Conservation (phyloP, 2,888 invertebrate genomes). For the Patella pellucida region DNA sequence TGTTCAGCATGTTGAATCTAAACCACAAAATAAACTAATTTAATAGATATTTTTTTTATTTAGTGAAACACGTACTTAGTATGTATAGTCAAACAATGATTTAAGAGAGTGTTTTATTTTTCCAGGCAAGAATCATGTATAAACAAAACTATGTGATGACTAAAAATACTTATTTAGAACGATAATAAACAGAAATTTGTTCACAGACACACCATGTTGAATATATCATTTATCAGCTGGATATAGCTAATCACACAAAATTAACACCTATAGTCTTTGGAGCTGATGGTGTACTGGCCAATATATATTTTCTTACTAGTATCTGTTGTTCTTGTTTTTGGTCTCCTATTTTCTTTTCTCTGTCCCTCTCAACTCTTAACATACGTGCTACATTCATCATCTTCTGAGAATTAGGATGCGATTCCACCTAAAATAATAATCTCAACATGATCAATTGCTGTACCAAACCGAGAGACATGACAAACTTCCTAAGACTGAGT, state of each 20-base stretch:
- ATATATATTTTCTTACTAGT: slow-evolving; percentile 59
- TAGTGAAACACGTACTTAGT: no score
- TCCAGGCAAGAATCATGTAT: no score
- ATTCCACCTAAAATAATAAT: slow-evolving; percentile 75
- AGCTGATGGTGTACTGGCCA: not conserved
- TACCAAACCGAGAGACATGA: no score
- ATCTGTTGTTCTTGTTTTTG: slow-evolving; percentile 77
- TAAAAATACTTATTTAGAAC: not conserved
- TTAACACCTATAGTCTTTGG: no score
- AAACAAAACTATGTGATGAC: no score
- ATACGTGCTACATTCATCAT: slow-evolving; percentile 76
- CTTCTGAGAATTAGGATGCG: slow-evolving; percentile 78
- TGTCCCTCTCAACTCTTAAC: slow-evolving; percentile 76
- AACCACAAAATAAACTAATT: not conserved
- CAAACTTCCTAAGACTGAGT: no score
- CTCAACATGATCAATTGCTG: not conserved
- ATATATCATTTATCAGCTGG: no score
- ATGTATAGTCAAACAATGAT: no score
- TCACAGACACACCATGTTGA: not conserved
- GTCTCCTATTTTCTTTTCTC: slow-evolving; percentile 75
- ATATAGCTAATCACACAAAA: no score
- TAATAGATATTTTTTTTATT: no score
- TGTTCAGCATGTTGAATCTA: slow-evolving; percentile 74
- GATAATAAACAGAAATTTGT: not conserved
- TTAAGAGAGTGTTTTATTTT: no score